Evolutionary conservation across 2,888 invertebrate genomes (phyloP), one percentile per base, ranked within the genome.

Genomic region (Crepidodera aurea): DNA sequence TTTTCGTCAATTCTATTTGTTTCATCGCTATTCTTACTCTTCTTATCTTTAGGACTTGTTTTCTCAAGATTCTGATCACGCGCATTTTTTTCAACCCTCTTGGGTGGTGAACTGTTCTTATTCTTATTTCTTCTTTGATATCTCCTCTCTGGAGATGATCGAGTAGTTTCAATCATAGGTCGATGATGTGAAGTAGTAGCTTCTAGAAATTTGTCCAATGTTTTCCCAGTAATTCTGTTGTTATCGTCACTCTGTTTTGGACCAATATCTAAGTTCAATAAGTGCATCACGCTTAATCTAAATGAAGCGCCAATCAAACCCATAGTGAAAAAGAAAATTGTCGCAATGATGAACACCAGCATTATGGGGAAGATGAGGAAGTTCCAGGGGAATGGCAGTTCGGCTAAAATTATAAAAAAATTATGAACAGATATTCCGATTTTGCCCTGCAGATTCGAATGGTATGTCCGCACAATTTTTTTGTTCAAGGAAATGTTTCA

Each of bases 241-340:
- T 18, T 25, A 2, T 44, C 39, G n/a, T 60, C 27, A n/a, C 1
- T 8, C 12, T 22, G 18, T 1, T 54, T 51, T 22, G n/a, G n/a
- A 8, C 69, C 72, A 62, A 71, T 67, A 40, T 70, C 66, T 1
- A 73, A n/a, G 34, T 68, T 67, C n/a, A 73, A 6, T 8, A 71
- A n/a, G 54, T 70, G 70, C 57, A 69, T 65, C 15, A 69, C 51
- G 22, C 70, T 71, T n/a, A 71, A 57, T 46, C 67, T 68, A 34
- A 73, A 68, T 5, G 64, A 27, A 15, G 59, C 39, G 6, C 62
- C 59, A n/a, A 55, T 67, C 5, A 58, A 22, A 48, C 62, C 51
- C 6, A 67, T 64, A 50, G 66, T 58, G 12, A 62, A 15, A 5
- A 71, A 53, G 2, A 65, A 44, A 7, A 51, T 10, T 6, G 70